Conservation (phyloP, 2,113 vertebrate genomes). For the Anolis carolinensis region DNA sequence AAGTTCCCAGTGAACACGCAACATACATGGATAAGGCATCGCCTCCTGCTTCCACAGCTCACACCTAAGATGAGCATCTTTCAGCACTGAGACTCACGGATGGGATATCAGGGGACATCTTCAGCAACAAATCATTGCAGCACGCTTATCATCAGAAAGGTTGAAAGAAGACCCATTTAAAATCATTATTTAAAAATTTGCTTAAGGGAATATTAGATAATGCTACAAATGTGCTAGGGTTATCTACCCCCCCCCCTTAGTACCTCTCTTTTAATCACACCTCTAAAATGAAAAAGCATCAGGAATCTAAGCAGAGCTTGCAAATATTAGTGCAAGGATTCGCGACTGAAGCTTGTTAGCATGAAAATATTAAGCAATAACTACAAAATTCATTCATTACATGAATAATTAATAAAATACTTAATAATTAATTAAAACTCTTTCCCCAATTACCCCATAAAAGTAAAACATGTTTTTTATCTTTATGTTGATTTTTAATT, state of each 20-base stretch:
- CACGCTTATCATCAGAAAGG: not conserved
- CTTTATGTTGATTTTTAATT: too few relatives aligned
- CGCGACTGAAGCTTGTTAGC: too few relatives aligned
- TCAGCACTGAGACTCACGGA: not conserved
- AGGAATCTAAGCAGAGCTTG: too few relatives aligned
- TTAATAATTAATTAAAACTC: too few relatives aligned
- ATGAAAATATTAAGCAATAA: too few relatives aligned
- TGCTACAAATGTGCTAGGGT: not conserved
- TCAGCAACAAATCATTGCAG: not conserved
- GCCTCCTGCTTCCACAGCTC: too few relatives aligned
- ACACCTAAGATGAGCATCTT: not conserved
- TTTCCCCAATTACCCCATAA: too few relatives aligned
- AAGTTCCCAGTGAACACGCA: not conserved
- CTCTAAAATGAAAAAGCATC: too few relatives aligned
- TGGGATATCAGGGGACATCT: not conserved
- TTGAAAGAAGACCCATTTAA: not conserved
- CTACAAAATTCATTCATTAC: too few relatives aligned
- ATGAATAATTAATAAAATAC: too few relatives aligned
- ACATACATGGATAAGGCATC: not conserved
- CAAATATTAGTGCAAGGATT: too few relatives aligned
- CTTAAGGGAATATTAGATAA: not conserved
- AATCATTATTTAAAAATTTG: not conserved
- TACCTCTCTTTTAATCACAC: not conserved
- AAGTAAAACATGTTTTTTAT: too few relatives aligned
- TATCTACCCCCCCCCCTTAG: not conserved